Evolutionary conservation across 1,140 invertebrate species (phyloP), one percentile per base, ranked within the genome.

Genomic region (Tetramorium alpestre): DNA sequence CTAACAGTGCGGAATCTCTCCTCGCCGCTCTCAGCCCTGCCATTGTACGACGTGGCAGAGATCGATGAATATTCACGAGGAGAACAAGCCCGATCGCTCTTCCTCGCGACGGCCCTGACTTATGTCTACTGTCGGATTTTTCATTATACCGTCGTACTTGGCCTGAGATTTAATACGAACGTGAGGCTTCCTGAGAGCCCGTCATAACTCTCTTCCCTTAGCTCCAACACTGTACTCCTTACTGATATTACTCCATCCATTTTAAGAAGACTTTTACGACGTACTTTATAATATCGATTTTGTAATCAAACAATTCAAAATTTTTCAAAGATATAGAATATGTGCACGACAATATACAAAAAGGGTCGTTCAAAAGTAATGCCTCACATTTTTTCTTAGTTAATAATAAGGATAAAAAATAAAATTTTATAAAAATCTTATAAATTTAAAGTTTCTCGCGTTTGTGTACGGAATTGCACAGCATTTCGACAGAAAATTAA

Each of bases 21-120:
- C 28, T 69, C 54, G 38, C 80, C 60, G 54, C 70, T 54, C 67
- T 54, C 76, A 73, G 38, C 41, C 67, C 78, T 80, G 54, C 67
- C 69, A 87, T 82, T 80, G 77, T 80, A 72, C 54, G 58, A 85
- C 44, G 70, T 25, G 44, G 85, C 56, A 49, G 70, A 60, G 87
- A 77, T 65, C 88, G 44, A 91, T 92, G 91, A 92, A 92, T 92
- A 92, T 92, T 91, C 91, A 92, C 72, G 75, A 91, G 86, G 70
- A 70, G 87, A 91, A 77, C 82, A 54, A 85, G 88, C 58, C 69
- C 88, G 87, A 89, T 88, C 90, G 80, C 72, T 90, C 87, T 88
- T 87, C 87, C 85, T 88, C 75, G 84, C 84, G 87, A 86, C 89
- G 84, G 69, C 64, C 51, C 75, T 91, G 75, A 92, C 88, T 92